Evolutionary conservation across 2,797 vertebrate genomes (phyloP).

Genomic region (Amphiprion clarkii): DNA sequence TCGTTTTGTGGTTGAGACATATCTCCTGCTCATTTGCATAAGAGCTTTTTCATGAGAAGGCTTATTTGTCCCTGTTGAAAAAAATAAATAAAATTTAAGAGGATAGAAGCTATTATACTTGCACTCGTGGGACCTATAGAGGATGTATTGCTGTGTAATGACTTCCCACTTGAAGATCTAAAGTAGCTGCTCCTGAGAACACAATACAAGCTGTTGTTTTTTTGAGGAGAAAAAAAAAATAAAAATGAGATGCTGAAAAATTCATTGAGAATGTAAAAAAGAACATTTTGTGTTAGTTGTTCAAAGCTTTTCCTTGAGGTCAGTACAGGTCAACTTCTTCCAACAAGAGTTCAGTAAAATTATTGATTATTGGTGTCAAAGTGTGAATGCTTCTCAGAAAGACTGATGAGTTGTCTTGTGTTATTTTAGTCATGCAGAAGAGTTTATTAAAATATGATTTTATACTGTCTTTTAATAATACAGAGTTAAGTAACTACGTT

Average conservation of each 20-base stretch:
- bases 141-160: conserved; percentile 19
- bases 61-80: conserved; percentile 38
- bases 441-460: background rate
- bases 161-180: conserved; percentile 7
- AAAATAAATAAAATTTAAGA: background rate
- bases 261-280: background rate
- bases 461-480: background rate
- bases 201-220: background rate
- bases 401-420: conserved; percentile 14
- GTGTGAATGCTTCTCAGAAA: too few relatives aligned
- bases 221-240: background rate
- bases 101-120: conserved; percentile 11
- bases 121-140: conserved; percentile 13
- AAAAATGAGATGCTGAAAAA: conserved; percentile 1
- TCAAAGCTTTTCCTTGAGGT: conserved; percentile 2
- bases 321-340: background rate
- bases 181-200: conserved; percentile 3
- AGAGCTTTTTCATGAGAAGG: conserved; percentile 10
- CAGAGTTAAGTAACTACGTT: too few relatives aligned
- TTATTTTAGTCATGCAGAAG: background rate
- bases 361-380: too few relatives aligned
- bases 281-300: background rate
- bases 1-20: conserved; percentile 57
- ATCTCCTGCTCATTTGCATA: conserved; percentile 55
- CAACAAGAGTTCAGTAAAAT: too few relatives aligned